A percentile compares a stretch with the other conserved stretches of the same genome.
These are phyloP conservation scores for Euwallacea similis DNA, from an alignment of 1,140 invertebrate species.

Conservation along the genomic window DNA sequence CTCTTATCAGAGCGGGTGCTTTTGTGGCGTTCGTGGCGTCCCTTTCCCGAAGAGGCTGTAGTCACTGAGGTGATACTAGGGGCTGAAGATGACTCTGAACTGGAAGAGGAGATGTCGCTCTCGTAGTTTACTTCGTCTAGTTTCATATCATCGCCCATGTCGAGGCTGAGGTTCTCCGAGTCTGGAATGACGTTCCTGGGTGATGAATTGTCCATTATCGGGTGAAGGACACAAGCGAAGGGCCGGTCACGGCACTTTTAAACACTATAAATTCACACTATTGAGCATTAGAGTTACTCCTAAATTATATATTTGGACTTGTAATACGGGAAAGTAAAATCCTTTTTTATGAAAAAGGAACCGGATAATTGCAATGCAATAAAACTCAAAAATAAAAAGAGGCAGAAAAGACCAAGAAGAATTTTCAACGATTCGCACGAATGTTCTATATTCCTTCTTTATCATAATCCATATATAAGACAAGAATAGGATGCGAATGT, in stretches of 20 bases:
- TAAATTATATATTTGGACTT: too few species aligned
- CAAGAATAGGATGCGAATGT: too few species aligned
- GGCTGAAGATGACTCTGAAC: slow-evolving; percentile 67
- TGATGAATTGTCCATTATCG: slow-evolving; percentile 48
- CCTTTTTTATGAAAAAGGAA: too few species aligned
- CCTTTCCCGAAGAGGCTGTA: slow-evolving; percentile 62
- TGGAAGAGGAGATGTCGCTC: slow-evolving; percentile 76
- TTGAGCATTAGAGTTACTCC: too few species aligned
- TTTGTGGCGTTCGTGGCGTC: slow-evolving; percentile 57
- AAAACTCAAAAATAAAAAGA: too few species aligned
- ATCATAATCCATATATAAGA: too few species aligned
- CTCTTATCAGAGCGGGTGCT: slow-evolving; percentile 57
- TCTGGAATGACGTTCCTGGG: slow-evolving; percentile 51
- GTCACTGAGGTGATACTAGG: slow-evolving; percentile 76
- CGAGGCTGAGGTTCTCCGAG: slow-evolving; percentile 51
- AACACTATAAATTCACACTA: too few species aligned
- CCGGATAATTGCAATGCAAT: too few species aligned
- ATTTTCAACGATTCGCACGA: too few species aligned
- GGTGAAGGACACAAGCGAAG: neutral
- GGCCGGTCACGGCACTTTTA: neutral
- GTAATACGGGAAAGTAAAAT: too few species aligned
- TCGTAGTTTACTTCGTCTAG: slow-evolving; percentile 59
- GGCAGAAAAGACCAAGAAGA: too few species aligned
- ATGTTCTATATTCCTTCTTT: too few species aligned
- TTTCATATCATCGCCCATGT: slow-evolving; percentile 54